Evolutionary conservation across 2,888 invertebrate genomes (phyloP), one percentile per base, ranked within the genome.

Genomic region (Stramonita haemastoma): DNA sequence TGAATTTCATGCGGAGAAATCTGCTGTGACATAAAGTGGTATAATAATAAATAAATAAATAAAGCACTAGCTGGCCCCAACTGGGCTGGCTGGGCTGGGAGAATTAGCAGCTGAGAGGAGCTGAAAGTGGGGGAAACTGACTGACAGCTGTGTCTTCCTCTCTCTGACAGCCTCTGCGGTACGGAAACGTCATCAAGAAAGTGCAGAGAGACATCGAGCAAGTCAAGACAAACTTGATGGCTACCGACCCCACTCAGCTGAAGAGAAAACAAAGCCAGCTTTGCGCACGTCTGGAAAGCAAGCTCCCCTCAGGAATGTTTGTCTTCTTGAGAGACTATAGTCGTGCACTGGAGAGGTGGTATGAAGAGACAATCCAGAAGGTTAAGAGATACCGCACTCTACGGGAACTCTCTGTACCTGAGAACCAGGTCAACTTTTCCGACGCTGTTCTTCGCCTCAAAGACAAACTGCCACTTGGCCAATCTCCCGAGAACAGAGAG

Each of bases 121-220:
- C n/a, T n/a, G n/a, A n/a, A n/a, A n/a, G n/a, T n/a, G n/a, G n/a
- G n/a, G n/a, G n/a, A n/a, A n/a, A n/a, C n/a, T n/a, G n/a, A n/a
- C n/a, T n/a, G n/a, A n/a, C n/a, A n/a, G n/a, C n/a, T n/a, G n/a
- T n/a, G n/a, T 26, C 73, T n/a, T n/a, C 2, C n/a, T 79, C 77
- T 79, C 17, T 32, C 32, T 79, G 13, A 46, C 96, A 92, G 97
- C 97, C 97, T 0, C 95, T 96, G 83, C 96, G 97, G n/a, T 97
- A 97, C 95, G 97, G 97, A 90, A 96, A 97, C 91, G 91, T 96
- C 1, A 96, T 97, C 8, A 96, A 96, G 89, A 89, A 86, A 96
- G 96, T 93, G 15, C 91, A 95, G n/a, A 86, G 89, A 34, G 94
- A 96, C 89, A 94, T 96, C 32, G 93, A 94, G 87, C 83, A 91